These are phyloP conservation scores for Parapsyche elsis DNA, from an alignment of 1,140 invertebrate genomes.

Conservation along the genomic window DNA sequence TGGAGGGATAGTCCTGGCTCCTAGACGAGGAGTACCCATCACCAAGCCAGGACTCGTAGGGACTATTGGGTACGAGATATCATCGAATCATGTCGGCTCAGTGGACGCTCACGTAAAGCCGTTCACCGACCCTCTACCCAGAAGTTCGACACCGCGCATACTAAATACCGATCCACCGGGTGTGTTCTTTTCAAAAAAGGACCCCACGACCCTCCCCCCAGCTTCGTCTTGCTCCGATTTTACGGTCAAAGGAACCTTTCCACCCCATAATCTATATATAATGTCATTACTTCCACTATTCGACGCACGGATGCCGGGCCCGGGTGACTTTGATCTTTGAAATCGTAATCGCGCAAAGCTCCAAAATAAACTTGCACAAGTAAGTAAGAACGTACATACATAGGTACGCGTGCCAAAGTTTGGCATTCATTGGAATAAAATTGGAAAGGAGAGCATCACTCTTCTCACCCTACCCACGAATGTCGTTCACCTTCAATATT, in stretches of 20 bases:
- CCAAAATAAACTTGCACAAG: background rate
- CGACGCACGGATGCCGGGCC: constrained; percentile 29
- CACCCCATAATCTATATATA: constrained; percentile 42
- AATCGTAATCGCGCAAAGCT: constrained; percentile 26
- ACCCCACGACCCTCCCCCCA: background rate
- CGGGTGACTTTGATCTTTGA: constrained; percentile 27
- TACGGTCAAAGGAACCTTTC: constrained; percentile 22
- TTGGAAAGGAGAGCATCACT: too few species aligned
- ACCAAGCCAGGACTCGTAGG: too few species aligned
- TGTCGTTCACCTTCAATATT: too few species aligned
- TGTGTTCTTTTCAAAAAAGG: constrained; percentile 24
- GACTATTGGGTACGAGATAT: constrained; percentile 13
- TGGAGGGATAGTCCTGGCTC: too few species aligned
- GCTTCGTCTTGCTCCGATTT: too few species aligned
- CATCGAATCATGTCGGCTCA: constrained; percentile 47
- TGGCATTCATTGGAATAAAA: too few species aligned
- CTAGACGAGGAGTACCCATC: too few species aligned
- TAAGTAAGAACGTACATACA: background rate
- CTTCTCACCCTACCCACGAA: too few species aligned
- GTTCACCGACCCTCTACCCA: background rate
- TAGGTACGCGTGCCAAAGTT: too few species aligned
- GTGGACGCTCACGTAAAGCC: constrained; percentile 6
- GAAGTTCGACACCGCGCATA: constrained; percentile 1
- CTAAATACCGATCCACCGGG: background rate
- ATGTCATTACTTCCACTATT: constrained; percentile 46